Conservation (phyloP, 2,113 vertebrate genomes). For the Rattus norvegicus region DNA sequence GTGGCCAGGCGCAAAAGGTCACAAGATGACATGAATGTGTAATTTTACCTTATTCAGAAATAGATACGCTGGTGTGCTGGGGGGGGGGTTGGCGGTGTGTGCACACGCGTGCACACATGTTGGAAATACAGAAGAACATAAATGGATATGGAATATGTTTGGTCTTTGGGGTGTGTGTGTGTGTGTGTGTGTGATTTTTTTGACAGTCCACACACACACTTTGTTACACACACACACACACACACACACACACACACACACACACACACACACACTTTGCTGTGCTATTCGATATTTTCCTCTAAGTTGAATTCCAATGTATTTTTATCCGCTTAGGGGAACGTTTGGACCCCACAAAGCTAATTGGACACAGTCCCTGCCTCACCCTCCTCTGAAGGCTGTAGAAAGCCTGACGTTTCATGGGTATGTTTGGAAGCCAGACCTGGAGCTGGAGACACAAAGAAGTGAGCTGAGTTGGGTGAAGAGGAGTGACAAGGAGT, state of each 20-base stretch:
- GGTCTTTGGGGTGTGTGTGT: background rate
- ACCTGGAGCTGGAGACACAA: conserved; percentile 28
- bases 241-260: background rate
- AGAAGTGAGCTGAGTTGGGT: background rate
- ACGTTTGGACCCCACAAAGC: background rate
- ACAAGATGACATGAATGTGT: background rate
- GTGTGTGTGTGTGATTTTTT: no score
- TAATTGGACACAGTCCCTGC: background rate
- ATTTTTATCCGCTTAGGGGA: background rate
- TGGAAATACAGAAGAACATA: background rate
- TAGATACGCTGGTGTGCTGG: background rate
- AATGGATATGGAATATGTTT: background rate
- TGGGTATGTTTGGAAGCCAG: background rate
- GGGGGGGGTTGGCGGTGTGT: background rate
- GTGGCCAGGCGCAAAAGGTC: background rate
- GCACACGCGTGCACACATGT: background rate
- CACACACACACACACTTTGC: background rate
- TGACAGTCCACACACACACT: no score
- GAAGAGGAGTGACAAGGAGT: conserved; percentile 28
- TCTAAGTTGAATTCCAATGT: background rate
- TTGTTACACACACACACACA: background rate
- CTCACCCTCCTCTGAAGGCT: background rate
- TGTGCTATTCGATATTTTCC: background rate
- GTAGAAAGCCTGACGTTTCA: background rate
- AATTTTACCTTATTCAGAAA: conserved; percentile 27